Evolutionary conservation across 2,888 invertebrate species (phyloP), one percentile per base, ranked within the genome.

Genomic region (Pinctada fucata): DNA sequence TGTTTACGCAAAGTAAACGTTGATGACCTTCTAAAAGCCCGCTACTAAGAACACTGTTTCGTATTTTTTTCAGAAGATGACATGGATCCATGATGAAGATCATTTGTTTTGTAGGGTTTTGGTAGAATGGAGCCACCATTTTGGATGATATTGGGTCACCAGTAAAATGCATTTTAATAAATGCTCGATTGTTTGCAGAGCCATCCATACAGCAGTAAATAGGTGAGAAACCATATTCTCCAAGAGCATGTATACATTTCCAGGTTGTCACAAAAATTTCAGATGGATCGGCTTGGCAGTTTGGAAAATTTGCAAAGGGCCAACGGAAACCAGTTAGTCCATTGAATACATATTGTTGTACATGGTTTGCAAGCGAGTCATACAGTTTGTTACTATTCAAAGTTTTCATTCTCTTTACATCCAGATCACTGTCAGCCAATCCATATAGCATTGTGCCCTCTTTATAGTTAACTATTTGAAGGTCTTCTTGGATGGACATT

Each of bases 141-240:
- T 71, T 70, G 10, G 79, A 49, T n/a, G 71, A 51, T 13, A 75
- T 47, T n/a, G 71, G 58, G n/a, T 71, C 58, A 10, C 63, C 50
- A 3, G 51, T 31, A 66, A 78, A 79, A 16, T 79, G 79, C 79
- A 79, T 75, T 66, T 79, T 79, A 49, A 79, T 51, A 45, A 74
- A 79, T 3, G 79, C 75, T 48, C 75, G 45, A 49, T 79, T 79
- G 48, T 75, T 79, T n/a, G 58, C 49, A 4, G 75, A 79, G 2
- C 75, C 75, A 74, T 83, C 79, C 76, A 81, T 78, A 70, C 81
- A 79, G 8, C 76, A 76, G 49, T 78, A 63, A 63, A 73, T 45
- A 31, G 64, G 63, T 64, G 51, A 49, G 16, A 78, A 73, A 2
- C 69, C 73, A 51, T 31, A 69, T 58, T 73, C 68, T 49, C 50